Evolutionary conservation across 1,140 invertebrate species (phyloP), one percentile per base, ranked within the genome.

Genomic region (Listronotus bonariensis): DNA sequence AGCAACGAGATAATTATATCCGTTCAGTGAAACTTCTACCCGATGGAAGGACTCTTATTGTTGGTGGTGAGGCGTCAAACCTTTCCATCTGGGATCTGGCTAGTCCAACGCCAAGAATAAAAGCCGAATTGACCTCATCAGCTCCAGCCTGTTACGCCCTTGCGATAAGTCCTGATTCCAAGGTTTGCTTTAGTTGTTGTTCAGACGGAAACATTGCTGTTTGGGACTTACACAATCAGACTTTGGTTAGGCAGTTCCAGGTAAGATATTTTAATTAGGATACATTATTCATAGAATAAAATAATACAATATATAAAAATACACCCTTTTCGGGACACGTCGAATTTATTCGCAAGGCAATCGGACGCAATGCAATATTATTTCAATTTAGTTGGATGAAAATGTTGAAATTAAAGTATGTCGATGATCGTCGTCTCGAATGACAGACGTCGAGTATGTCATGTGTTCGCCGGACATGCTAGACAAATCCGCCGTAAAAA

Each of bases 121-220:
- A 92, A 78, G 94, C 95, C 7, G 97, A 98, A 79, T 83, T 99
- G 45, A 97, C 95, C 7, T 97, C 94, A 0, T 92, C 90, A 58
- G 96, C 96, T 36, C 96, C 96, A 79, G 78, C 86, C n/a, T 95
- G 93, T 74, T 96, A 96, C 77, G 93, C 93, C 7, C 80, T 96
- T 1, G 93, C 92, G 6, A 93, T 96, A 58, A 92, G 90, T 60
- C 91, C 91, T 0, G 93, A 96, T 74, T 93, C 92, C 0, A 95
- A 97, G 82, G 91, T 91, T 73, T 97, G 96, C 83, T 98, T 97
- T 81, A 96, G 93, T 76, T 98, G 96, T 80, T 97, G 95, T 83
- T 95, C 93, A 68, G 96, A 98, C 80, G 96, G 96, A 18, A 95
- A 97, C 79, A 97, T 98, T 67, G 92, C 95, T 4, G 94, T 98